Evolutionary conservation across 2,113 vertebrate species (phyloP), one percentile per base, ranked within the genome.

Genomic region (Benitochromis conjunctus): DNA sequence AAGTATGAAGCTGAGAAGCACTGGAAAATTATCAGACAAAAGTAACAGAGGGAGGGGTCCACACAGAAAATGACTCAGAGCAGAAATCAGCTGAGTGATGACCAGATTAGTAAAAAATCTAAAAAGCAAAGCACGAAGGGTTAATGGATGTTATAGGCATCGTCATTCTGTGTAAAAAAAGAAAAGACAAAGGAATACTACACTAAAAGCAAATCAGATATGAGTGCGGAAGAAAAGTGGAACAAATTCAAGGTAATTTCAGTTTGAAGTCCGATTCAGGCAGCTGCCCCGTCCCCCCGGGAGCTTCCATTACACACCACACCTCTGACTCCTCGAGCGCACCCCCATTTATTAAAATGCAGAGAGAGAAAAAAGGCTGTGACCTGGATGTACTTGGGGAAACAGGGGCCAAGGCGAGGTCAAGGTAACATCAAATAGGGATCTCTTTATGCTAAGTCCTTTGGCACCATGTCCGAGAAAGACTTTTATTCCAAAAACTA

Each of bases 311-410:
- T 90, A 87, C 54, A 79, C 57, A 62, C 80, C 81, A 79, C 80
- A 46, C 58, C 80, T 41, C 62, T 36, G 74, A 86, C 82, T 84
- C 55, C 56, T 58, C 3, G 19, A 87, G 62, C 71, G 69, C 7
- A 34, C 87, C 81, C 79, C 66, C 8, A 84, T 88, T 76, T 90
- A 86, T 89, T 86, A 85, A 78, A 90, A 92, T 57, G 79, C 83
- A 89, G 87, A 90, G 91, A 84, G 84, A 82, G 82, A 80, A 87
- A 86, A 91, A 84, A 82, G 84, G 94, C 89, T 57, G 46, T 29
- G 93, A 94, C 95, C 94, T 92, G 95, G 95, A 96, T 95, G 92
- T 95, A 94, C 86, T 90, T 80, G 76, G 90, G 93, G 93, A 95
- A 93, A 85, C 69, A 53, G 82, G 87, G 92, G 91, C 85, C 91